phyloP scores from a whole-genome alignment of 2,888 invertebrate species.

The Drosophila fulvimacula region DNA sequence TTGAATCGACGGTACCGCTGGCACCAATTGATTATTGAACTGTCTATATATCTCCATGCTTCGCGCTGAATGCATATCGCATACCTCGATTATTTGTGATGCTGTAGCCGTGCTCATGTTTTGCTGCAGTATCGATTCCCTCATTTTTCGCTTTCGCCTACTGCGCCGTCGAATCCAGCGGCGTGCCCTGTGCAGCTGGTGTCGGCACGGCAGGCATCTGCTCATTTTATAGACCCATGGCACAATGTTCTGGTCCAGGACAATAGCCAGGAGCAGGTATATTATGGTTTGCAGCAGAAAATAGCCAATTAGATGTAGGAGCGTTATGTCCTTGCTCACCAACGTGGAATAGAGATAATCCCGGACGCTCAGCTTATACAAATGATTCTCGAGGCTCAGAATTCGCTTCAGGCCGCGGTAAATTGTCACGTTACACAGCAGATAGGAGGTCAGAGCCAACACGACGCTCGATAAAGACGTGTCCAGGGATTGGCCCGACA shows the following conservation, averaged over 20 bases:
- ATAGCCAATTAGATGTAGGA: constrained; percentile 25
- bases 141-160: not conserved
- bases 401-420: constrained; percentile 42
- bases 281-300: constrained; percentile 42
- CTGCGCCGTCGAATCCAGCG: not conserved
- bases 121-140: not conserved
- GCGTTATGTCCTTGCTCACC: constrained; percentile 12
- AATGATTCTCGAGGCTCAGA: constrained; percentile 25
- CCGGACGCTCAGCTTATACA: not conserved
- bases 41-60: fast-evolving
- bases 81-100: not conserved
- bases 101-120: not conserved
- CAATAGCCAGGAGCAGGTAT: constrained; percentile 32
- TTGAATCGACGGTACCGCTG: no score
- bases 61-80: no score
- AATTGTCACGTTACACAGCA: constrained; percentile 59
- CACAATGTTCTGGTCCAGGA: constrained; percentile 24
- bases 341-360: constrained; percentile 26
- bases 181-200: not conserved
- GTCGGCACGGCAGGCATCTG: constrained; percentile 12
- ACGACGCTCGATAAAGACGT: not conserved
- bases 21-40: not conserved
- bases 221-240: not conserved
- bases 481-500: constrained; percentile 17
- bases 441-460: not conserved